These are phyloP conservation scores for Paradisaea rubra DNA, from an alignment of 2,113 vertebrate species.

Conservation along the genomic window DNA sequence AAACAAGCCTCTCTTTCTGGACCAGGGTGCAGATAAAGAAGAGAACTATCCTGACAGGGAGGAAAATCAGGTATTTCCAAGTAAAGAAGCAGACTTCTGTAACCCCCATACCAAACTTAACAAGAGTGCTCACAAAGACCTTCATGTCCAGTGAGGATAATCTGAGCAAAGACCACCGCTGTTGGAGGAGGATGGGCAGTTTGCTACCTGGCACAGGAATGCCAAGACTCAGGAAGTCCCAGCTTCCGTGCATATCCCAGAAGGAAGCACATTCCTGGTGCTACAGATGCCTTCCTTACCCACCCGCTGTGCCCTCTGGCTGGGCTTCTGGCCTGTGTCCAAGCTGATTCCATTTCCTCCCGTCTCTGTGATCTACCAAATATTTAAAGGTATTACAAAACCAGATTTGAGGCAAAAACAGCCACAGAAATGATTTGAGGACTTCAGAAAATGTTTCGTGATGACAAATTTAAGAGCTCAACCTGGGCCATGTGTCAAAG, in stretches of 20 bases:
- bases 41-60: background rate
- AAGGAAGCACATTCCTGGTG: background rate
- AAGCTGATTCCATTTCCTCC: background rate
- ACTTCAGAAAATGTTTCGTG: background rate
- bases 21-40: background rate
- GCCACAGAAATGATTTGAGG: background rate
- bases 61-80: background rate
- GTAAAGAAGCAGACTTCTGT: background rate
- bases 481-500: background rate
- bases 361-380: background rate
- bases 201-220: background rate
- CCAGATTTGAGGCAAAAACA: background rate
- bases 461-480: background rate
- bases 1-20: background rate
- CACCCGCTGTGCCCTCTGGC: background rate
- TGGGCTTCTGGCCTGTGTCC: background rate
- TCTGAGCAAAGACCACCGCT: background rate
- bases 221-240: background rate
- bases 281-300: background rate
- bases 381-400: constrained; percentile 18
- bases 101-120: background rate
- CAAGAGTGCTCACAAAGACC: background rate
- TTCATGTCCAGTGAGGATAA: background rate
- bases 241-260: background rate
- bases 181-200: rapidly evolving